These are phyloP conservation scores for Leptoclinus maculatus DNA, from an alignment of 2,797 vertebrate species.

Conservation along the genomic window DNA sequence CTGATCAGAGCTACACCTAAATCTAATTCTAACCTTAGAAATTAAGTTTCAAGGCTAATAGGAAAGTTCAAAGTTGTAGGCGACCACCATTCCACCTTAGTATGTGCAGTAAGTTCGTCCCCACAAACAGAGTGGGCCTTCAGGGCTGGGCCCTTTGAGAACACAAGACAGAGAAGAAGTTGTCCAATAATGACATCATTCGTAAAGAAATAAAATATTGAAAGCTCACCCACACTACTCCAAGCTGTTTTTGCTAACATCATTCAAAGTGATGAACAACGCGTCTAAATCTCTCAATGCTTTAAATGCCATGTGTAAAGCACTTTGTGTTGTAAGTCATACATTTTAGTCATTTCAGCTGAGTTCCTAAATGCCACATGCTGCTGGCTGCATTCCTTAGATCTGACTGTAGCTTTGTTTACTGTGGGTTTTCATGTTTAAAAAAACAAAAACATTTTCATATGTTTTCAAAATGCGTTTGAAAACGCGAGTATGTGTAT, in stretches of 20 bases:
- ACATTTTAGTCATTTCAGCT: conserved; percentile 10
- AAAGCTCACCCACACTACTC: not conserved
- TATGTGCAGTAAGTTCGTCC: not conserved
- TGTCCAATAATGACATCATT: not conserved
- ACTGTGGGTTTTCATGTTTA: not conserved
- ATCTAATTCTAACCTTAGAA: not conserved
- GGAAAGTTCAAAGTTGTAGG: not conserved
- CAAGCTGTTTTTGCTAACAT: conserved; percentile 25
- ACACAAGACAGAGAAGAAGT: conserved; percentile 2
- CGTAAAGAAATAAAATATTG: conserved; percentile 17
- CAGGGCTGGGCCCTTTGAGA: not conserved
- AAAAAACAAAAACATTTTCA: not conserved
- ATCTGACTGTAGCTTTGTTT: conserved; percentile 27
- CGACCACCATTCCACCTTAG: not conserved
- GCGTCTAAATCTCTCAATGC: not conserved
- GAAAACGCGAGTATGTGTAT: conserved; percentile 8
- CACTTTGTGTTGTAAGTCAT: not conserved
- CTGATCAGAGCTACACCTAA: not conserved
- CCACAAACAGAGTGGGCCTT: not conserved
- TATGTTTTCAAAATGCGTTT: not conserved
- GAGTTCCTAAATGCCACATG: conserved; percentile 22
- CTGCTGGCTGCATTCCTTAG: conserved; percentile 11
- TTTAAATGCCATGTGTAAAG: conserved; percentile 24
- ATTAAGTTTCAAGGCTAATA: not conserved
- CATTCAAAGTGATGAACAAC: not conserved